These are phyloP conservation scores for Enteromius afrohamiltoni DNA, from an alignment of 2,797 vertebrate species.

Conservation along the genomic window DNA sequence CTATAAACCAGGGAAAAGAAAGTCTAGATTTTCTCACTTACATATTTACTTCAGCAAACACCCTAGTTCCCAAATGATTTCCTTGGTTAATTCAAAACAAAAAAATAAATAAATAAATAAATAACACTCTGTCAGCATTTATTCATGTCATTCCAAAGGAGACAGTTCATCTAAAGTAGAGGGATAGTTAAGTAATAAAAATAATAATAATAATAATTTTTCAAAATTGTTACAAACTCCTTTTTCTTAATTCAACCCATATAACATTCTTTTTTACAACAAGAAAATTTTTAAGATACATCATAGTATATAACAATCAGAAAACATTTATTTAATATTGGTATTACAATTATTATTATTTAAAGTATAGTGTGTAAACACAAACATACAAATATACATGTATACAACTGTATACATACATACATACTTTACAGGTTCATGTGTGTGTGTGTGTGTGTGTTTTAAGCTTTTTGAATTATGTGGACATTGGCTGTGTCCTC, in stretches of 20 bases:
- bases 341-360: background rate
- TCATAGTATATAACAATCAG: background rate
- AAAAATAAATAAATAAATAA: background rate
- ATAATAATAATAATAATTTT: too few relatives aligned
- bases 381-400: too few relatives aligned
- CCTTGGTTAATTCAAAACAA: background rate
- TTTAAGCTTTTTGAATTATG: too few relatives aligned
- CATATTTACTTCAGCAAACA: background rate
- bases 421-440: too few relatives aligned
- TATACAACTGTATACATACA: too few relatives aligned
- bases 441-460: too few relatives aligned
- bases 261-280: background rate
- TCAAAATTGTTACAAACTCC: too few relatives aligned
- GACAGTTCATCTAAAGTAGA: background rate
- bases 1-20: background rate
- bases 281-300: background rate
- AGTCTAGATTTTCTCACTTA: background rate
- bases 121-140: background rate
- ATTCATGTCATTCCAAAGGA: background rate
- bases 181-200: background rate
- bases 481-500: too few relatives aligned
- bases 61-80: background rate
- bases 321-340: background rate
- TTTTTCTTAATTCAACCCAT: background rate
- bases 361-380: too few relatives aligned